Conservation (phyloP, 2,113 vertebrate species). For the Phoxinus phoxinus region DNA sequence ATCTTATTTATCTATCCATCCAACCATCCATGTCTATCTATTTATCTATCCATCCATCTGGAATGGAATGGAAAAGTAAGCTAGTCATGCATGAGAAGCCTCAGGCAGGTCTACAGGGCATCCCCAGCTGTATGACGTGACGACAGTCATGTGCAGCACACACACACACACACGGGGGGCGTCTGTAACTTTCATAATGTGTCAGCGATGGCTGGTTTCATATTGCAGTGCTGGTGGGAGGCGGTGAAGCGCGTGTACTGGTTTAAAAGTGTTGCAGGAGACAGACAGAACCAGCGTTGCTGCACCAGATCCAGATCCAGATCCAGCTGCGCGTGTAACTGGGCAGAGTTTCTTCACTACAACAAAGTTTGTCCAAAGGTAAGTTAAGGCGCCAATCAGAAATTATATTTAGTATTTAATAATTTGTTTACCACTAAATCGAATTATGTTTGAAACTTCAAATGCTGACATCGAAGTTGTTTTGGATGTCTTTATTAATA, state of each 20-base stretch:
- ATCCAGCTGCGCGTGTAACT: not conserved
- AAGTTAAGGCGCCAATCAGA: not conserved
- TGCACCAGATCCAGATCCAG: not conserved
- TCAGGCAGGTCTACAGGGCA: not conserved
- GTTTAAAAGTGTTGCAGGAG: conserved; percentile 23
- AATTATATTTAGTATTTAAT: not conserved
- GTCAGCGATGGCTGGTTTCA: conserved; percentile 4
- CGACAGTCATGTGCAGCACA: not conserved
- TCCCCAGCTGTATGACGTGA: conserved; percentile 5
- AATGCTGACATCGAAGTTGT: not conserved
- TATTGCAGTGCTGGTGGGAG: conserved; percentile 28
- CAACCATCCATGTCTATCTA: too few species aligned
- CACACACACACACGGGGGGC: not conserved
- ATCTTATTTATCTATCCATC: too few species aligned
- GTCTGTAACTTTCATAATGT: conserved; percentile 19
- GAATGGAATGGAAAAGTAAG: not conserved
- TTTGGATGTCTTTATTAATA: not conserved
- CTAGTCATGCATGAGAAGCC: not conserved
- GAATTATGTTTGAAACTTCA: not conserved
- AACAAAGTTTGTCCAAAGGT: not conserved
- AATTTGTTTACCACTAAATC: not conserved
- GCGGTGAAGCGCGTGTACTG: conserved; percentile 1
- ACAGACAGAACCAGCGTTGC: not conserved
- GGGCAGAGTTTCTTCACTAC: not conserved
- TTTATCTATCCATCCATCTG: too few species aligned